A percentile compares a stretch with the other conserved stretches of the same genome.
Evolutionary conservation across 1,140 invertebrate genomes (phyloP).

Genomic region (Drosophila ohnishii): DNA sequence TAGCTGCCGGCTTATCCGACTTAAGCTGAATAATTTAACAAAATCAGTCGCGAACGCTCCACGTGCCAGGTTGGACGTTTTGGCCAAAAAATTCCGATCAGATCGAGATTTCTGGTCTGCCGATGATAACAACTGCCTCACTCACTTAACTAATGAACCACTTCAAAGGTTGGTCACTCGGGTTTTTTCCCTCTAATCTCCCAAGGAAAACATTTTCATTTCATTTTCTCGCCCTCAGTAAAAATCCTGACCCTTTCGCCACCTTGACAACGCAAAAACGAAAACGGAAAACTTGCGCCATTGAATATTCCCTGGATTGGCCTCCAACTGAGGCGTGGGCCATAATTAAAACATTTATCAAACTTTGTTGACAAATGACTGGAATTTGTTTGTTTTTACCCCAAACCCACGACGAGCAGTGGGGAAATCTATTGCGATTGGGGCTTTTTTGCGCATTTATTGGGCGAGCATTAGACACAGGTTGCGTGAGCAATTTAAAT

Average conservation of each 20-base stretch:
- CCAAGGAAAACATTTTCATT: slow-evolving; percentile 24
- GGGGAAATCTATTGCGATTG: slow-evolving; percentile 29
- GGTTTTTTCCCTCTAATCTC: slow-evolving; percentile 4
- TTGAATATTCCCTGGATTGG: slow-evolving; percentile 17
- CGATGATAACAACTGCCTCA: slow-evolving; percentile 21
- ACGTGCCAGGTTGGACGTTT: slow-evolving; percentile 17
- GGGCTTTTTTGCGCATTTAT: slow-evolving; percentile 27
- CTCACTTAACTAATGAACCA: slow-evolving; percentile 53
- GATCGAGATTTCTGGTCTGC: slow-evolving; percentile 6
- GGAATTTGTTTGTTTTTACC: slow-evolving; percentile 36
- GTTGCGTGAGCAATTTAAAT: slow-evolving; percentile 39
- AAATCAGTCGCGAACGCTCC: slow-evolving; percentile 8
- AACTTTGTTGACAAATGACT: slow-evolving; percentile 52
- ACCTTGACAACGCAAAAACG: slow-evolving; percentile 23
- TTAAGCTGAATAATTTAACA: slow-evolving; percentile 52
- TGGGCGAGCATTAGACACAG: slow-evolving; percentile 20
- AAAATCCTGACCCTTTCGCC: slow-evolving; percentile 22
- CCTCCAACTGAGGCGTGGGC: slow-evolving; percentile 15
- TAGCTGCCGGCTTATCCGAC: slow-evolving; percentile 32
- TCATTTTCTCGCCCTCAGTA: slow-evolving; percentile 4
- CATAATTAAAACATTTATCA: slow-evolving; percentile 63
- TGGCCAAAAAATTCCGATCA: slow-evolving; percentile 11
- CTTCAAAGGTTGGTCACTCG: slow-evolving; percentile 34
- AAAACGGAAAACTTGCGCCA: slow-evolving; percentile 22
- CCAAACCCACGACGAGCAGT: background rate